Evolutionary conservation across 1,140 invertebrate species (phyloP).

Genomic region (Pseudomyrmex pallidus): DNA sequence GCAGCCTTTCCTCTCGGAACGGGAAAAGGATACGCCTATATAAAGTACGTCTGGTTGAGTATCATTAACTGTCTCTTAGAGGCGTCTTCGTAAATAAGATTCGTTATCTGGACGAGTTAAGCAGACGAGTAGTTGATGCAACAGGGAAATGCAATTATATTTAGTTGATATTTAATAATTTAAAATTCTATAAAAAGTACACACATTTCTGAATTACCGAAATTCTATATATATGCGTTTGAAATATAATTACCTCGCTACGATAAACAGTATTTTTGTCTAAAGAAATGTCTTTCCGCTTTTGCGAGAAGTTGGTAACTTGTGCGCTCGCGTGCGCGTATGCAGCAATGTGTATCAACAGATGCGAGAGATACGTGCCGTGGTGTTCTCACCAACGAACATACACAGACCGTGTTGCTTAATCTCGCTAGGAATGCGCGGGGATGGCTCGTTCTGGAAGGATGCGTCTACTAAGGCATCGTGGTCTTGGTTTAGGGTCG

Average conservation of each 20-base stretch:
- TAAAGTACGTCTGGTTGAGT: constrained; percentile 64
- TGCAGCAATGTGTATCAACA: background rate
- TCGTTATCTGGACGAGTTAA: background rate
- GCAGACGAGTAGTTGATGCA: background rate
- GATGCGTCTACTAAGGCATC: constrained; percentile 47
- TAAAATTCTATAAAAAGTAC: background rate
- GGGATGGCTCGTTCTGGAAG: constrained; percentile 45
- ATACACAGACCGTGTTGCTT: constrained; percentile 37
- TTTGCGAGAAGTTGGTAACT: background rate
- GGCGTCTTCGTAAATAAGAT: constrained; percentile 9
- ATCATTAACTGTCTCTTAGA: constrained; percentile 63
- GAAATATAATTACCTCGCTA: no score
- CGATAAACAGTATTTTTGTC: no score
- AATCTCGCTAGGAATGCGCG: constrained; percentile 64
- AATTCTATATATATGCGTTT: no score
- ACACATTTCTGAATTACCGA: no score
- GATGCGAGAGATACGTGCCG: background rate
- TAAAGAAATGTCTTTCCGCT: no score
- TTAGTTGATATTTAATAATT: background rate
- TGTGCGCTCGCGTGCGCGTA: background rate
- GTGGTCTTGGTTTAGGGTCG: constrained; percentile 52
- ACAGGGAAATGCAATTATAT: background rate
- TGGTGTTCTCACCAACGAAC: background rate
- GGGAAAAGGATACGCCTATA: constrained; percentile 72
- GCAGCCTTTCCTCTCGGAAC: constrained; percentile 44